Evolutionary conservation across 2,888 invertebrate species (phyloP), one percentile per base, ranked within the genome.

Genomic region (Heliothis peltigera): DNA sequence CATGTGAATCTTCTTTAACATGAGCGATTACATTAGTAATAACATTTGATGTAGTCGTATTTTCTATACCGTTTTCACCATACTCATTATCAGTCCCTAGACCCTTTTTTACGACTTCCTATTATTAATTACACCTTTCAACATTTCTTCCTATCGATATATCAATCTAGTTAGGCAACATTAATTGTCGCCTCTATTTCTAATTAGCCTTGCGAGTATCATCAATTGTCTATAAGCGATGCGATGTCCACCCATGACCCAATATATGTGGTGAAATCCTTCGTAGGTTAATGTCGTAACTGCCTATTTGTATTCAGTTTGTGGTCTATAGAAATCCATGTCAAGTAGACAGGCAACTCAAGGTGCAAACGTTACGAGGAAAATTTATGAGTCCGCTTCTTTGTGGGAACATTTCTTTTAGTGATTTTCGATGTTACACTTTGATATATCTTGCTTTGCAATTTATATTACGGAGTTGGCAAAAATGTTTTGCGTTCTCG

Each of bases 221-320:
- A 83, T 85, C 83, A 81, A 79, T 75, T 73, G 78, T 81, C 83
- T 84, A 85, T 87, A 84, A 83, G 83, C 79, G 81, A 81, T 76
- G 75, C 77, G 74, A 75, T 81, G 91, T 89, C 90, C 91, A 91
- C 84, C 93, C 93, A 89, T 94, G 94, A 94, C 94, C 94, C 93
- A 93, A 91, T 93, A 93, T 87, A 77, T 89, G 90, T 89, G 89
- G 94, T 93, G 94, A 94, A 95, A 95, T 93, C 94, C 91, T 92
- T 89, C 83, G 79, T 80, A 72, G 81, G 77, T 77, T 77, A 67
- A 79, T 94, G 93, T 90, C 87, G 94, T 91, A 94, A 95, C 88
- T 74, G 77, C 75, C 85, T 76, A 87, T 95, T 94, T 89, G 94
- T 95, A 95, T 95, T 93, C 95, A 91, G 87, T 85, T 80, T 85